Evolutionary conservation across 2,888 invertebrate species (phyloP).

Genomic region (Eustalomyia histrio): DNA sequence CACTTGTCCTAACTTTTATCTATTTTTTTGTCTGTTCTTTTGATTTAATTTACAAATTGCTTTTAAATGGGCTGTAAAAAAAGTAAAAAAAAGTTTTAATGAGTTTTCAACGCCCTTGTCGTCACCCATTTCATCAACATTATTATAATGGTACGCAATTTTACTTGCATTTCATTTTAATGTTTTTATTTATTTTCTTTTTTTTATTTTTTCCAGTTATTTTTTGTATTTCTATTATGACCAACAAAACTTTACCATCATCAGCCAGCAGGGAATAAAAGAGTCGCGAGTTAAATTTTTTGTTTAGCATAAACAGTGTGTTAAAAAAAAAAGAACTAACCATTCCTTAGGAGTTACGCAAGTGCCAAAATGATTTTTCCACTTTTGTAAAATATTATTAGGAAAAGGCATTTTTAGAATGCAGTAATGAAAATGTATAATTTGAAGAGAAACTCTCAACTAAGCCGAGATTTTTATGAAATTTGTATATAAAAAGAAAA

Average conservation of each 20-base stretch:
- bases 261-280: constrained; percentile 53
- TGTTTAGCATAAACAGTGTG: constrained; percentile 21
- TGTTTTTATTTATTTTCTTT: constrained; percentile 50
- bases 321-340: background rate
- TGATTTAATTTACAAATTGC: constrained; percentile 77
- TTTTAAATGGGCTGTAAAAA: constrained; percentile 79
- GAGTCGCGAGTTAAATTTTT: constrained; percentile 47
- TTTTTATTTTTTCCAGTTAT: constrained; percentile 18
- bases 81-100: constrained; percentile 80
- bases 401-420: too few species aligned
- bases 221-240: constrained; percentile 40
- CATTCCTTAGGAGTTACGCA: too few species aligned
- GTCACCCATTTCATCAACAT: constrained; percentile 58
- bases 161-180: constrained; percentile 53
- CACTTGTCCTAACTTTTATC: constrained; percentile 45
- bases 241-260: constrained; percentile 52
- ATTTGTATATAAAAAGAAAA: too few species aligned
- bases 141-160: constrained; percentile 57
- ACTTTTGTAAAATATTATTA: too few species aligned
- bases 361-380: too few species aligned
- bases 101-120: constrained; percentile 74
- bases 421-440: too few species aligned
- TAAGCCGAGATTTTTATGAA: too few species aligned
- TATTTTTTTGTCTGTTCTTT: constrained; percentile 11
- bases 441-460: too few species aligned